phyloP scores from a whole-genome alignment of 2,888 invertebrate genomes.

The Baccha elongata region DNA sequence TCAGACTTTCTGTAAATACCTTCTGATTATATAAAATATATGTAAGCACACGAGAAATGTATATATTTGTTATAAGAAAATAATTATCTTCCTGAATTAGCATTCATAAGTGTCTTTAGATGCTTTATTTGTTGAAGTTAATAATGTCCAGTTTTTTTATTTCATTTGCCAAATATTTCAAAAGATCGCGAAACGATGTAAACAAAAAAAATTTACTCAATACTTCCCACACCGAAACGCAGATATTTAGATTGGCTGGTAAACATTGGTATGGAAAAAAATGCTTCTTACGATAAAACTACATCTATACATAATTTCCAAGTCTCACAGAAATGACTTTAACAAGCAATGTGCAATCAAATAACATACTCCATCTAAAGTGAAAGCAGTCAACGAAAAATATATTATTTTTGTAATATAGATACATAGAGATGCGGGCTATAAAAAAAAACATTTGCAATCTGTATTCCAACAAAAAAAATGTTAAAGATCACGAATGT shows the following conservation, averaged over 20 bases:
- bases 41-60: background rate
- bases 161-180: constrained; percentile 1
- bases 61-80: background rate
- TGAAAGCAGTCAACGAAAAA: constrained; percentile 57
- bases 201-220: constrained; percentile 11
- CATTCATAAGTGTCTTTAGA: constrained; percentile 11
- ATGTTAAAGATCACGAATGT: constrained; percentile 68
- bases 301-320: background rate
- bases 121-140: constrained; percentile 25
- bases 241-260: background rate
- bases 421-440: background rate
- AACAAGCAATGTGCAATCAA: constrained; percentile 47
- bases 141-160: constrained; percentile 8
- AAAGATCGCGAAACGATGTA: too few relatives aligned
- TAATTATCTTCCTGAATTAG: constrained; percentile 38
- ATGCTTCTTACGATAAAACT: background rate
- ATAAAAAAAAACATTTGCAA: constrained; percentile 45
- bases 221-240: background rate
- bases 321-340: constrained; percentile 2
- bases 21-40: constrained; percentile 33
- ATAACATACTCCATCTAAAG: constrained; percentile 48
- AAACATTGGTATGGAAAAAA: background rate
- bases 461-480: constrained; percentile 22
- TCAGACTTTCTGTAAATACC: constrained; percentile 50
- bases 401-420: background rate